Evolutionary conservation across 2,888 invertebrate species (phyloP), one percentile per base, ranked within the genome.

Genomic region (Sisyra nigra): DNA sequence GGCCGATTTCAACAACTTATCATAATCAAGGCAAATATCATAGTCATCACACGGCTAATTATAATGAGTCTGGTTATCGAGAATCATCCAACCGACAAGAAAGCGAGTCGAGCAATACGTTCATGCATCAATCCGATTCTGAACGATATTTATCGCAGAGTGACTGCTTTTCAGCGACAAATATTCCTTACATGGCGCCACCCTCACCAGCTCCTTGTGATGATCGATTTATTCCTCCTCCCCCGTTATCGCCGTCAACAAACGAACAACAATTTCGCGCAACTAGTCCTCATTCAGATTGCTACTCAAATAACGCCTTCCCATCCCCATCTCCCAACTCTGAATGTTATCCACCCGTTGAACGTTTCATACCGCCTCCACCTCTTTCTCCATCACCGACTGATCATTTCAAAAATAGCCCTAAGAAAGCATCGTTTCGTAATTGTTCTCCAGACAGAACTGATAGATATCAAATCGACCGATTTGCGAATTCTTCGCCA

Each of bases 201-300:
- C 71, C 72, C 17, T 70, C 70, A 40, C 71, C 71, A 43, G 71
- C 71, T 44, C 71, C 71, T 13, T 63, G 68, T 31, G 65, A 63
- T 54, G 69, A 69, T 52, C 59, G 67, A 40, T 69, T 67, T 54
- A 72, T 76, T 51, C 75, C 76, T 41, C 68, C 69, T 53, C 74
- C 77, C 53, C 76, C 76, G 57, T 62, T 76, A 54, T 74, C 75
- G 55, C 75, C 74, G 59, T 70, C 71, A 44, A 60, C 58, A 48
- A 57, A 55, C 11, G 40, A 40, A n/a, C 13, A 40, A 30, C 31
- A 18, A 24, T 73, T 74, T 55, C 74, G 74, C 59, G 70, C 71
- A 44, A 60, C 58, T 48, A 57, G 56, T n/a, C 57, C 57, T 8
- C 64, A 73, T 66, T 72, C 69, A 60, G 74, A 70, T 62, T 73